Percentiles rank a stretch among this genome's conserved stretches.
Conservation (phyloP, 2,888 invertebrate genomes). For the Micoletzkya japonica region DNA sequence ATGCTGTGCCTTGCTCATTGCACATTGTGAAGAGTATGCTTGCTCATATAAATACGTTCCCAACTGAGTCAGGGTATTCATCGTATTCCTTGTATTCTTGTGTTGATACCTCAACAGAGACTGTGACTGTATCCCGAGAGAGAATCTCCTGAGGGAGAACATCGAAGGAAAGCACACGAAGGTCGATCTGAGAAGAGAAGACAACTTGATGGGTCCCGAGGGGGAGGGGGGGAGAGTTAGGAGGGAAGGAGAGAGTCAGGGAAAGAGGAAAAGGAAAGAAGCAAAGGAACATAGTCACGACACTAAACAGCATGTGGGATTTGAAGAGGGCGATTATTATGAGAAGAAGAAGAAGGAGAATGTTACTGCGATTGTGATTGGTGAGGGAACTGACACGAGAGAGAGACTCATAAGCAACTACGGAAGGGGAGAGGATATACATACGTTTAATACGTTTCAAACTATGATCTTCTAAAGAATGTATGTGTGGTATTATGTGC, state of each 20-base stretch:
- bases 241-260: not conserved
- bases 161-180: slow-evolving; percentile 81
- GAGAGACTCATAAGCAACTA: not conserved
- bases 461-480: too few relatives aligned
- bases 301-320: too few relatives aligned
- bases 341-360: too few relatives aligned
- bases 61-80: too few relatives aligned
- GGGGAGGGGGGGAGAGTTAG: not conserved
- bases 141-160: slow-evolving; percentile 85
- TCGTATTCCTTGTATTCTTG: too few relatives aligned
- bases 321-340: too few relatives aligned
- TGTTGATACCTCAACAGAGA: slow-evolving; percentile 66
- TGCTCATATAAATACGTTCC: too few relatives aligned
- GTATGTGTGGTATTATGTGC: not conserved
- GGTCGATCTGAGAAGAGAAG: slow-evolving; percentile 49
- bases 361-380: slow-evolving; percentile 4
- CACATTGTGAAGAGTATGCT: too few relatives aligned
- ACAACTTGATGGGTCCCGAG: not conserved
- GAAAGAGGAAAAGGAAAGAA: slow-evolving; percentile 6
- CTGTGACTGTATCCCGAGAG: slow-evolving; percentile 67
- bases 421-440: not conserved
- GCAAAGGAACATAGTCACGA: not conserved
- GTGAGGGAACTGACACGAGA: not conserved
- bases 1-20: too few relatives aligned
- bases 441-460: not conserved